These are phyloP conservation scores for Lasioglossum pauxillum DNA, from an alignment of 2,888 invertebrate genomes.

Conservation along the genomic window DNA sequence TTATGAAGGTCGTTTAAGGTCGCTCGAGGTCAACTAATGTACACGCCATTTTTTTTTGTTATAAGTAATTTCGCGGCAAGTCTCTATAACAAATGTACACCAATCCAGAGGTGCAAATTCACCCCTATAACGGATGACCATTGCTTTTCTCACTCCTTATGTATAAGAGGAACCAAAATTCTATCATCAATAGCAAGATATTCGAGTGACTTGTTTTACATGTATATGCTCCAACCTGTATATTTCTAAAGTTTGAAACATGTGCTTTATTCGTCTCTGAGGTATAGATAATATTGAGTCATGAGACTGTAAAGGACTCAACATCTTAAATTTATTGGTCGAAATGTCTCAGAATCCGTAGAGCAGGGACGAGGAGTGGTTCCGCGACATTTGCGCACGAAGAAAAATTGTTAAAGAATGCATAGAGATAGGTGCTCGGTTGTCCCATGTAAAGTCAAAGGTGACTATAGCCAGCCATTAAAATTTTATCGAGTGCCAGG, in stretches of 20 bases:
- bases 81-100: no score
- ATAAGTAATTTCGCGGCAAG: no score
- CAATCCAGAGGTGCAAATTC: no score
- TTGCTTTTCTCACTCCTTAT: no score
- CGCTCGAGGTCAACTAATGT: no score
- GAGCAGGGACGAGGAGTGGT: neutral
- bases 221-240: neutral
- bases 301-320: neutral
- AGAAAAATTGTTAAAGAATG: neutral
- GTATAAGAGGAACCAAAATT: neutral
- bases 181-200: neutral
- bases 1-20: no score
- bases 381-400: neutral
- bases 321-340: neutral
- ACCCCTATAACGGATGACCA: no score
- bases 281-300: neutral
- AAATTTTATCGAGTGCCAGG: neutral
- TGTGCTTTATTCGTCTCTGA: neutral
- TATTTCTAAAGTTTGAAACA: neutral
- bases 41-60: no score
- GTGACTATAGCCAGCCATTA: neutral
- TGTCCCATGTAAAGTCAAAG: neutral
- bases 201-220: neutral
- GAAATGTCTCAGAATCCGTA: neutral
- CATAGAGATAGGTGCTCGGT: neutral